These are phyloP conservation scores for Petrocephalus schoutedeni DNA, from an alignment of 2,797 vertebrate genomes.

Conservation along the genomic window DNA sequence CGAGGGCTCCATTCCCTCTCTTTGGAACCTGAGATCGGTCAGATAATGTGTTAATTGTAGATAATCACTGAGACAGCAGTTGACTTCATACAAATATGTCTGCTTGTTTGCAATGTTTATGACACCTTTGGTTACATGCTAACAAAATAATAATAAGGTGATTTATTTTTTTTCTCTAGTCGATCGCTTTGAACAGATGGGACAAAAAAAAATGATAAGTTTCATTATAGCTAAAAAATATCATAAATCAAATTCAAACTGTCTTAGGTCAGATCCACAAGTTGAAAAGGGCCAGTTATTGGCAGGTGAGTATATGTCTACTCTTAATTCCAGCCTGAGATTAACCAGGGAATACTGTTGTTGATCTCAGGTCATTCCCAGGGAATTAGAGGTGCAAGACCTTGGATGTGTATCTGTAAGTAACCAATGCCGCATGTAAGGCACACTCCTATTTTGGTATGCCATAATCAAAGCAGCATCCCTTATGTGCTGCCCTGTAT, in stretches of 20 bases:
- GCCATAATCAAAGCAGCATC: slow-evolving; percentile 68
- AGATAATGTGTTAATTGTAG: not conserved
- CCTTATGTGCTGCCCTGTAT: slow-evolving; percentile 62
- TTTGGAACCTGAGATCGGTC: slow-evolving; percentile 44
- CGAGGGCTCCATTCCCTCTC: slow-evolving; percentile 36
- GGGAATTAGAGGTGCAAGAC: not conserved
- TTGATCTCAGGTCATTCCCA: slow-evolving; percentile 28
- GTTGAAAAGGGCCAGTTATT: not conserved
- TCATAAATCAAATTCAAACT: not conserved
- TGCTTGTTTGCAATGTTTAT: not conserved
- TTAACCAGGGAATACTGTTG: slow-evolving; percentile 44
- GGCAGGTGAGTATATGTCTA: not conserved
- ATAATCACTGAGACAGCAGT: not conserved
- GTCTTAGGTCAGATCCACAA: not conserved
- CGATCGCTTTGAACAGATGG: not conserved
- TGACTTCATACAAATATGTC: not conserved
- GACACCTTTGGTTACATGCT: not conserved
- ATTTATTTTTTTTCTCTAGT: not conserved
- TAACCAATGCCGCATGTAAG: slow-evolving; percentile 18
- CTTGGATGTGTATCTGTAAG: slow-evolving; percentile 10
- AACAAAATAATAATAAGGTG: slow-evolving; percentile 3
- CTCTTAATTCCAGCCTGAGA: slow-evolving; percentile 39
- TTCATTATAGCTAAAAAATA: not conserved
- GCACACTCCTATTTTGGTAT: slow-evolving; percentile 56
- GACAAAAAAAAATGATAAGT: not conserved